These are phyloP conservation scores for Oscheius sp. DNA, from an alignment of 2,888 invertebrate species.

Conservation along the genomic window DNA sequence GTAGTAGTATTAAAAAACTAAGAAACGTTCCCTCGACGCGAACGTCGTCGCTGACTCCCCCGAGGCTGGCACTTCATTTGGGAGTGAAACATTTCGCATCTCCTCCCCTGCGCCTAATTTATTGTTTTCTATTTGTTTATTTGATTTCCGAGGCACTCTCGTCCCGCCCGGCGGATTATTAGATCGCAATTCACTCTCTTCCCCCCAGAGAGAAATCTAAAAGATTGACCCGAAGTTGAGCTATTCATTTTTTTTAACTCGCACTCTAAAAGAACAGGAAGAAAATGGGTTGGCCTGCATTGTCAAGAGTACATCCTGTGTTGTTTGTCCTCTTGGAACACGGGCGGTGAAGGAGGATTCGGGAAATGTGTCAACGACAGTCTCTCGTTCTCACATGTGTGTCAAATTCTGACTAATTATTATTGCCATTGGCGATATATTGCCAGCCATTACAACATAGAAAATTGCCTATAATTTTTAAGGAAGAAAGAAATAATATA, in stretches of 20 bases:
- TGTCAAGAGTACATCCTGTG: background rate
- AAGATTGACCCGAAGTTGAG: no score
- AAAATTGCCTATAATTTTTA: background rate
- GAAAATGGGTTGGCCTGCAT: no score
- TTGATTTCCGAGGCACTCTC: constrained; percentile 21
- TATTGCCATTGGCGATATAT: no score
- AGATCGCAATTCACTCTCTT: no score
- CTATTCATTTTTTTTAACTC: no score
- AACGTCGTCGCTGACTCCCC: constrained; percentile 20
- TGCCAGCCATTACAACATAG: no score
- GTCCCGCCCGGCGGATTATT: constrained; percentile 14
- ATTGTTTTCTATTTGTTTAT: constrained; percentile 31
- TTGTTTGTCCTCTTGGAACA: background rate
- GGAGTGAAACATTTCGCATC: constrained; percentile 6
- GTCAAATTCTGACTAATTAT: constrained; percentile 7
- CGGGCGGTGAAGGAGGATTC: no score
- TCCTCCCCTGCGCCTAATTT: background rate
- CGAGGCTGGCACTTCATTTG: constrained; percentile 12
- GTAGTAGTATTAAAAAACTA: background rate
- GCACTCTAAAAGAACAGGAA: no score
- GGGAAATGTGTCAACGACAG: constrained; percentile 14
- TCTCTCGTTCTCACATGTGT: no score
- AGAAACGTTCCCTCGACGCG: background rate
- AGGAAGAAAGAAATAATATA: no score
- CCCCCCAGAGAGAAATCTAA: no score